Percentiles rank a stretch among this genome's conserved stretches.
phyloP scores from a whole-genome alignment of 2,113 vertebrate species.

The Hippopotamus amphibius region DNA sequence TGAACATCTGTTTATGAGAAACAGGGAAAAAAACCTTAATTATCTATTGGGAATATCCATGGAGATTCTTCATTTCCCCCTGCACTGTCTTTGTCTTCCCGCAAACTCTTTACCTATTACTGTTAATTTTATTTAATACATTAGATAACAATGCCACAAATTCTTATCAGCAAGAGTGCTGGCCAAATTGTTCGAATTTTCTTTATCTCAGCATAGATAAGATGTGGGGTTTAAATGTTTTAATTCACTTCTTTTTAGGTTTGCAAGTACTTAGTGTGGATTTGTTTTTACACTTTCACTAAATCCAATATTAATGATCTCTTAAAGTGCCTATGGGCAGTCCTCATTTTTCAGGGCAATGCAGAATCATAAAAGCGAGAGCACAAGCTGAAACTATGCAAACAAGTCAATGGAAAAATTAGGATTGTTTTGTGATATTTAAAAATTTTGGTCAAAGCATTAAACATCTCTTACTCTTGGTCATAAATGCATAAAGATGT shows the following conservation, averaged over 20 bases:
- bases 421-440: neutral
- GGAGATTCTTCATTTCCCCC: neutral
- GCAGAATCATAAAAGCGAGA: neutral
- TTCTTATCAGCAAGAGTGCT: neutral
- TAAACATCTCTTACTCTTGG: neutral
- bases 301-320: neutral
- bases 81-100: slow-evolving; percentile 9
- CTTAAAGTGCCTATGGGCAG: neutral
- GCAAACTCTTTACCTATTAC: slow-evolving; percentile 1
- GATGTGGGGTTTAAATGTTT: slow-evolving; percentile 20
- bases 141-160: neutral
- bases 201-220: neutral
- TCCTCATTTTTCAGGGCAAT: neutral
- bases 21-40: neutral
- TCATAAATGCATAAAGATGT: neutral
- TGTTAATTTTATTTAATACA: slow-evolving; percentile 26
- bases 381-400: neutral
- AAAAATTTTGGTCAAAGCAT: neutral
- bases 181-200: neutral
- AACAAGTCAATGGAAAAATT: neutral
- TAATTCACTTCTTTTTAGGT: neutral
- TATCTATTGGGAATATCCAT: neutral
- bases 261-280: neutral
- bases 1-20: slow-evolving; percentile 53
- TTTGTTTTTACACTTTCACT: neutral